Base-by-base conservation (phyloP, 2,888 invertebrate species). In the Leptinotarsa tumamoca region DNA sequence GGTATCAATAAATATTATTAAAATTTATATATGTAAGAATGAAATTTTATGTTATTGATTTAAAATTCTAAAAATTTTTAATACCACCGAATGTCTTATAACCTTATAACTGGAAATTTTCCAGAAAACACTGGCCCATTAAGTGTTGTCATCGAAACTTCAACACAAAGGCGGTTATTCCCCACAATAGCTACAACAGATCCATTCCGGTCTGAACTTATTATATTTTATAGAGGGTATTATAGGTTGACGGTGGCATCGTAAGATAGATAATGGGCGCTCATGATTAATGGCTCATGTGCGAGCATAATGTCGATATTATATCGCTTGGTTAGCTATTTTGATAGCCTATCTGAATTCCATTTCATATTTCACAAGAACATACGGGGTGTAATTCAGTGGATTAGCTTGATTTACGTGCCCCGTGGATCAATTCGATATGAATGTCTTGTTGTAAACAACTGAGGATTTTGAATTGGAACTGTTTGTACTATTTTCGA, bases 251-350 rank as follows among this genome's bases (percentile, higher is more conserved):
- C 51, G 71, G 63, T 49, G 33, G 73, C 73, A 23, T 68, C 63
- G 63, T 51, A 68, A 50, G 27, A 27, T 15, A 56, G 61, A 73
- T 68, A 73, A 73, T 68, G 68, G 73, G 61, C 23, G 49, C 68
- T 61, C 33, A 52, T 73, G 73, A 73, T 68, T 73, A 73, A 73
- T 73, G 73, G 73, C 50, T 63, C 68, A 68, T 73, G 63, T 68
- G 52, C 52, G 17, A 73, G 67, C 73, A 68, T 73, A 54, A 73
- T 67, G 54, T 66, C 72, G 72, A 72, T 72, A 67, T 66, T 67
- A 54, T 72, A 72, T 71, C 68, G 67, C 50, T 56, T 51, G 61
- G 68, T 27, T 56, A 33, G 50, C 54, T 56, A 33, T 72, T 72
- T 68, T 68, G 72, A 72, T 67, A 49, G 68, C 43, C 58, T 58